phyloP scores from a whole-genome alignment of 2,113 vertebrate species.

The Peromyscus leucopus region DNA sequence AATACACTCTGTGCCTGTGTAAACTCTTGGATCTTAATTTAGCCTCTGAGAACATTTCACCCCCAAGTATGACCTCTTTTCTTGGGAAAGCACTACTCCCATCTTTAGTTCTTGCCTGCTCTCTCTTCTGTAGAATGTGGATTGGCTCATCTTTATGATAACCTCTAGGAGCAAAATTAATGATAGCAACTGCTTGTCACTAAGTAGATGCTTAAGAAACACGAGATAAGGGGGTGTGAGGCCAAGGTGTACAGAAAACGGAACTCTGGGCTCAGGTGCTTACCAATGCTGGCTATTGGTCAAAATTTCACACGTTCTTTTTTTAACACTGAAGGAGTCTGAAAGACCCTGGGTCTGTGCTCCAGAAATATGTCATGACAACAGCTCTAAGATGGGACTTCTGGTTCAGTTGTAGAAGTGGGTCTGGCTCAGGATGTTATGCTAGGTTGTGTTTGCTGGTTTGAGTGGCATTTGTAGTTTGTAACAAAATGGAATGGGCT shows the following conservation, averaged over 20 bases:
- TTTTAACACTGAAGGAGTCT: background rate
- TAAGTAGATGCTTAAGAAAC: background rate
- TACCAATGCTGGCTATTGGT: background rate
- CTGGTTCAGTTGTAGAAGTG: background rate
- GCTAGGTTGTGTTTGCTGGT: background rate
- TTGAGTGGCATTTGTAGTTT: background rate
- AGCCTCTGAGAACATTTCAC: background rate
- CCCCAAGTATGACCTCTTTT: background rate
- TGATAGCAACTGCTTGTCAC: background rate
- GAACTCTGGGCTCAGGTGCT: background rate
- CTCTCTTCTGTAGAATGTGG: background rate
- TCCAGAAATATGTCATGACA: background rate
- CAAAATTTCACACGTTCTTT: background rate
- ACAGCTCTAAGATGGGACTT: background rate
- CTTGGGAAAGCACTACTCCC: background rate
- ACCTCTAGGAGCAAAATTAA: slow-evolving; percentile 33
- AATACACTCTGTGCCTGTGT: background rate
- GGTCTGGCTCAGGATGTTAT: background rate
- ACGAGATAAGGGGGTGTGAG: background rate
- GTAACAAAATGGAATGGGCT: background rate
- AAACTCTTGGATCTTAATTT: slow-evolving; percentile 28
- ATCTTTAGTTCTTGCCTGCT: background rate
- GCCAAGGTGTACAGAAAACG: background rate
- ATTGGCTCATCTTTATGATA: background rate
- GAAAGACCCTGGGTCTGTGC: background rate